A percentile compares a stretch with the other conserved stretches of the same genome.
These are phyloP conservation scores for Brachyhypopomus occidentalis DNA, from an alignment of 2,113 vertebrate species.

Conservation along the genomic window DNA sequence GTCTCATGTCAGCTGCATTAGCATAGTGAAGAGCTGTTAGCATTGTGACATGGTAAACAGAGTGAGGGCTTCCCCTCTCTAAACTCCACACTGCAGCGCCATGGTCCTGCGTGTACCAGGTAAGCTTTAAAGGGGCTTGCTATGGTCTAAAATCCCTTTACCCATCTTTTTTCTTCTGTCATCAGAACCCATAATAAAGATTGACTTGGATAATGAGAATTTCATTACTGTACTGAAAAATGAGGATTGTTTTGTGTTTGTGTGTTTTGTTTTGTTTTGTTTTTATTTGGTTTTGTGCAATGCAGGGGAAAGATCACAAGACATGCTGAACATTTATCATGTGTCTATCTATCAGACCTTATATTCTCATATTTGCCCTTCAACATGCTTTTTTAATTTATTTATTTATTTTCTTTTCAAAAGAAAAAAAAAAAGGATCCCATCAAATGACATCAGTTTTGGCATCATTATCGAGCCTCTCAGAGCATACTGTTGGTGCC, in stretches of 20 bases:
- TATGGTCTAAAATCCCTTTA: slow-evolving; percentile 15
- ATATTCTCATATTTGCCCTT: slow-evolving; percentile 50
- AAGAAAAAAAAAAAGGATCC: slow-evolving; percentile 48
- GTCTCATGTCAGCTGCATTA: slow-evolving; percentile 78
- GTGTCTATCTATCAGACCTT: slow-evolving; percentile 35
- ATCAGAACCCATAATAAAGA: slow-evolving; percentile 30
- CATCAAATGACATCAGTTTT: slow-evolving; percentile 62
- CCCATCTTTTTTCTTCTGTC: slow-evolving; percentile 7
- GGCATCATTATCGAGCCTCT: slow-evolving; percentile 54
- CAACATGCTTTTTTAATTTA: slow-evolving; percentile 41
- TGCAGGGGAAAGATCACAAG: slow-evolving; percentile 36
- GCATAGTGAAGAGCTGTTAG: slow-evolving; percentile 82
- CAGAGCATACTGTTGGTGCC: slow-evolving; percentile 49
- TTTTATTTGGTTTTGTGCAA: slow-evolving; percentile 25
- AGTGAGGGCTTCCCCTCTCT: slow-evolving; percentile 66
- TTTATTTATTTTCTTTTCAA: slow-evolving; percentile 41
- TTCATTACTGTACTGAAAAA: not conserved
- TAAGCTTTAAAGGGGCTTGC: slow-evolving; percentile 1
- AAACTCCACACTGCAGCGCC: slow-evolving; percentile 38
- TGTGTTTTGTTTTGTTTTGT: slow-evolving; percentile 28
- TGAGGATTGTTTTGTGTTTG: slow-evolving; percentile 29
- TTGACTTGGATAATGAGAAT: slow-evolving; percentile 5
- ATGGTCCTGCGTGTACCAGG: slow-evolving; percentile 32
- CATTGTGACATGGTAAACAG: slow-evolving; percentile 75
- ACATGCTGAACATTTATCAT: slow-evolving; percentile 36